A percentile compares a stretch with the other conserved stretches of the same genome.
phyloP scores from a whole-genome alignment of 2,888 invertebrate species.

The Euzophera pinguis region DNA sequence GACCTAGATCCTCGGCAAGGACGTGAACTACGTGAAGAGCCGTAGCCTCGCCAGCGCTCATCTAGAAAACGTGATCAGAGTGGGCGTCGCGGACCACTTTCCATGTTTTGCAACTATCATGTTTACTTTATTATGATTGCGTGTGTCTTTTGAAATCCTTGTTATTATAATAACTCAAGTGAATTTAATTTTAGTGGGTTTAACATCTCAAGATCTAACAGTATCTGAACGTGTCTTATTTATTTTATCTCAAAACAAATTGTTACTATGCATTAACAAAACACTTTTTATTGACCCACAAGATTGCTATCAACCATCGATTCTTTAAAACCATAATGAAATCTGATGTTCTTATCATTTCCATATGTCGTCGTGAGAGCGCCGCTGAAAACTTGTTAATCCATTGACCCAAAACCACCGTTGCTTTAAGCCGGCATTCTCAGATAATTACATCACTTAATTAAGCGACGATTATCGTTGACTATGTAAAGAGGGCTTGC shows the following conservation, averaged over 20 bases:
- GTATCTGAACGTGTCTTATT: no score
- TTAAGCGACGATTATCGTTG: conserved; percentile 15
- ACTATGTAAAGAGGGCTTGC: conserved; percentile 14
- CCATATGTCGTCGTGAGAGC: conserved; percentile 8
- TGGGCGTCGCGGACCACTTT: conserved; percentile 5
- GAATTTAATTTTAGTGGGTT: no score
- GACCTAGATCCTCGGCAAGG: conserved; percentile 16
- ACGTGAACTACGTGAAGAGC: conserved; percentile 21
- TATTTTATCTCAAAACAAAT: no score
- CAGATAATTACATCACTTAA: conserved; percentile 20
- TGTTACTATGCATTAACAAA: no score
- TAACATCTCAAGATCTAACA: no score
- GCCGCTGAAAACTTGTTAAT: conserved; percentile 23
- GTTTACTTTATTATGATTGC: conserved; percentile 3
- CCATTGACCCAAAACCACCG: conserved; percentile 29
- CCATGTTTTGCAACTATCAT: conserved; percentile 3
- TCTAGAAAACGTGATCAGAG: conserved; percentile 12
- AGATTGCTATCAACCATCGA: no score
- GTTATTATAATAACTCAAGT: background rate
- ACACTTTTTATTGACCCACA: no score
- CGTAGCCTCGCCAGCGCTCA: conserved; percentile 24
- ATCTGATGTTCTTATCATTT: conserved; percentile 14
- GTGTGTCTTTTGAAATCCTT: background rate
- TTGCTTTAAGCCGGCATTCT: conserved; percentile 7
- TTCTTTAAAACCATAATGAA: background rate